These are phyloP conservation scores for Halyomorpha halys DNA, from an alignment of 1,140 invertebrate species.

Conservation along the genomic window DNA sequence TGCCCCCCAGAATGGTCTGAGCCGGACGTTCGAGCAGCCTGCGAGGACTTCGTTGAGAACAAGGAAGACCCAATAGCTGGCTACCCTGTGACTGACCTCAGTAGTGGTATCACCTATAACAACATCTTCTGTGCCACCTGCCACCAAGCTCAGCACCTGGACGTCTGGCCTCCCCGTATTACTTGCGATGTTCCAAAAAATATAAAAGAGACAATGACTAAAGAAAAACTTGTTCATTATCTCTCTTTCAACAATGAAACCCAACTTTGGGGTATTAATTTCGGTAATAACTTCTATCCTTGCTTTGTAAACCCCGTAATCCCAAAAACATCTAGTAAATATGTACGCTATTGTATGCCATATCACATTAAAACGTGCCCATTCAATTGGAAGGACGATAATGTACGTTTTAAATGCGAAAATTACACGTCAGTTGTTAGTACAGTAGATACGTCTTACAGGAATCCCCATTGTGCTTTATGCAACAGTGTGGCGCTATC, in stretches of 20 bases:
- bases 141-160: constrained; percentile 36
- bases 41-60: constrained; percentile 31
- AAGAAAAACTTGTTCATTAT: constrained; percentile 23
- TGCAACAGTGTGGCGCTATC: constrained; percentile 39
- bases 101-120: constrained; percentile 41
- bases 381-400: constrained; percentile 34
- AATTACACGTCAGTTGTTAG: constrained; percentile 40
- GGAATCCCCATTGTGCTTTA: constrained; percentile 47
- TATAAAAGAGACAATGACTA: constrained; percentile 27
- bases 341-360: constrained; percentile 32
- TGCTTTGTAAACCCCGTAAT: constrained; percentile 32
- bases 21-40: constrained; percentile 29
- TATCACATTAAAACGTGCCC: constrained; percentile 33
- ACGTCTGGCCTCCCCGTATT: constrained; percentile 38
- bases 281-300: constrained; percentile 25
- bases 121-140: constrained; percentile 48
- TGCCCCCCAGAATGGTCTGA: constrained; percentile 38
- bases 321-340: constrained; percentile 27
- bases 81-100: constrained; percentile 39
- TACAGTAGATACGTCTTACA: constrained; percentile 35
- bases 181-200: constrained; percentile 35
- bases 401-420: constrained; percentile 34
- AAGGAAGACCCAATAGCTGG: constrained; percentile 36
- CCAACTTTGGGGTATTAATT: constrained; percentile 26
- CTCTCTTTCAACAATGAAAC: constrained; percentile 18